Evolutionary conservation across 2,888 invertebrate species (phyloP).

Genomic region (Pseudococcus jackbeardsleyi): DNA sequence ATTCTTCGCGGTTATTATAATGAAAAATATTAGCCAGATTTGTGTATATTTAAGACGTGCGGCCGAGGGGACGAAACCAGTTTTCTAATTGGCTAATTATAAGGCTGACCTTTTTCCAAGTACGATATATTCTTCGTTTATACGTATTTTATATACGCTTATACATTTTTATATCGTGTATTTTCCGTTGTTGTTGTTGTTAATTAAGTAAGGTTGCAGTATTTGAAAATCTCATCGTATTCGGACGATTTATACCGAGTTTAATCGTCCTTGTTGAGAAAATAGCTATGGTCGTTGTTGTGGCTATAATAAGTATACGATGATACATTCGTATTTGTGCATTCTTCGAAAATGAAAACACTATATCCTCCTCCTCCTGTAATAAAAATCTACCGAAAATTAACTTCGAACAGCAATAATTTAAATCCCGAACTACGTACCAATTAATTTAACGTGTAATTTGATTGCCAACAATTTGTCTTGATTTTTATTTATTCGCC

Average conservation of each 20-base stretch:
- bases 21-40: constrained; percentile 26
- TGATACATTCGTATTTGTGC: neutral
- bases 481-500: constrained; percentile 38
- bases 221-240: neutral
- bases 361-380: too few species aligned
- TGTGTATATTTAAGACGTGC: neutral
- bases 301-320: too few species aligned
- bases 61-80: neutral
- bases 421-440: constrained; percentile 4
- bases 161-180: neutral
- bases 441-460: constrained; percentile 33
- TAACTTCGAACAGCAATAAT: neutral
- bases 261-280: neutral
- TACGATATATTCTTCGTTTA: neutral
- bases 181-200: neutral
- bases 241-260: neutral
- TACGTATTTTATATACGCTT: neutral
- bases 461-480: constrained; percentile 46
- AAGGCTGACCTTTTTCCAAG: constrained; percentile 32
- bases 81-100: constrained; percentile 52
- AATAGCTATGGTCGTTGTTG: neutral
- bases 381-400: too few species aligned
- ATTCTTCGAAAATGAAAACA: too few species aligned
- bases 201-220: neutral
- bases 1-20: constrained; percentile 13